These are phyloP conservation scores for Allophyes oxyacanthae DNA, from an alignment of 2,888 invertebrate genomes.

Conservation along the genomic window DNA sequence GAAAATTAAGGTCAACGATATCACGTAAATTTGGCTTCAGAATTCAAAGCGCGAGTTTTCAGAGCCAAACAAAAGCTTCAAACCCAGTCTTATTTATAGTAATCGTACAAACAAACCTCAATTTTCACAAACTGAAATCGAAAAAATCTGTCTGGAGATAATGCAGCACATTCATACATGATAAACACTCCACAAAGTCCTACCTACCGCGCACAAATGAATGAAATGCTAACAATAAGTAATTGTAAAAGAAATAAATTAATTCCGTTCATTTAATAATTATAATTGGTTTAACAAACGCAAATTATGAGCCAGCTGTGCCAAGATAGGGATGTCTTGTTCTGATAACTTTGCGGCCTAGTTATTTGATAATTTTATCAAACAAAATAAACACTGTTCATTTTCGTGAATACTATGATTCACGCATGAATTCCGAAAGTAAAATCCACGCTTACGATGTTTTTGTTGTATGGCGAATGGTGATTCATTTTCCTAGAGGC, in stretches of 20 bases:
- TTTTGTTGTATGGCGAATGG: constrained; percentile 30
- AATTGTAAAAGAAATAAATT: constrained; percentile 38
- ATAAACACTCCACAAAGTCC: constrained; percentile 15
- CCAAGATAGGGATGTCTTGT: constrained; percentile 60
- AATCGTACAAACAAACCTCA: constrained; percentile 11
- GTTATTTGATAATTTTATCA: constrained; percentile 54
- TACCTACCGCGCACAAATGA: constrained; percentile 43
- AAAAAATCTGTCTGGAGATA: constrained; percentile 32
- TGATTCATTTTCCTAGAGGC: constrained; percentile 50
- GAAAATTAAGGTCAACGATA: constrained; percentile 32
- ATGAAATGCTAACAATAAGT: constrained; percentile 39
- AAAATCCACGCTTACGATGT: constrained; percentile 29
- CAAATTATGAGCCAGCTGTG: constrained; percentile 58
- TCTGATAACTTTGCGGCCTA: constrained; percentile 60
- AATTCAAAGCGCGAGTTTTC: constrained; percentile 12
- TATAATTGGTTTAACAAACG: constrained; percentile 38
- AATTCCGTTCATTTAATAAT: constrained; percentile 34
- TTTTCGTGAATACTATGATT: constrained; percentile 44
- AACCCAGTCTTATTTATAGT: constrained; percentile 3
- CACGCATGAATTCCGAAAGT: constrained; percentile 42
- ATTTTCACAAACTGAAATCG: constrained; percentile 11
- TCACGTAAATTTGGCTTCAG: constrained; percentile 9
- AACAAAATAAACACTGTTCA: constrained; percentile 43
- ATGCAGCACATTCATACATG: constrained; percentile 14
- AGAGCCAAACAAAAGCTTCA: constrained; percentile 4